Evolutionary conservation across 1,140 invertebrate genomes (phyloP).

Genomic region (Sitophilus oryzae): DNA sequence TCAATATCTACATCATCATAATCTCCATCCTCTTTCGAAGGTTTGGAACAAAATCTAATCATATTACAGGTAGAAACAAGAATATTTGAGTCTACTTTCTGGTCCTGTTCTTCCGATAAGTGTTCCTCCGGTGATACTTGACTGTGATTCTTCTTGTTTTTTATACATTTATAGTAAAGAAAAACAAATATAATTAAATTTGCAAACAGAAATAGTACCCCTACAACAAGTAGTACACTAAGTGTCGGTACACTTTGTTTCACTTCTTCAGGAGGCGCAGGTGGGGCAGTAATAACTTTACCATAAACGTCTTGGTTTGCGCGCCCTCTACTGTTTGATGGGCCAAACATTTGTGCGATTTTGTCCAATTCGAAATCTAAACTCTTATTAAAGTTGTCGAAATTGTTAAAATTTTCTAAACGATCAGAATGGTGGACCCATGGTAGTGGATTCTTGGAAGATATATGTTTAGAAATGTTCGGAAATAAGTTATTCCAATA

Average conservation of each 20-base stretch:
- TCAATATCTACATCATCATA: conserved; percentile 49
- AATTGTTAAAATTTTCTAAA: neutral
- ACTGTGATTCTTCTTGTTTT: conserved; percentile 41
- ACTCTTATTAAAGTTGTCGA: conserved; percentile 24
- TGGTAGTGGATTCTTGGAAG: conserved; percentile 12
- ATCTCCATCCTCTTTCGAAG: conserved; percentile 50
- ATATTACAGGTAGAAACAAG: conserved; percentile 47
- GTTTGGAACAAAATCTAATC: conserved; percentile 51
- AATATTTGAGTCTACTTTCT: conserved; percentile 15
- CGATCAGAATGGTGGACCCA: neutral
- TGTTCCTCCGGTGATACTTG: conserved; percentile 48
- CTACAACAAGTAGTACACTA: conserved; percentile 21
- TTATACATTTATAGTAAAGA: conserved; percentile 65
- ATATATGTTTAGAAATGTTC: conserved; percentile 45
- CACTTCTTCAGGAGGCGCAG: conserved; percentile 21
- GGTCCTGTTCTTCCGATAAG: conserved; percentile 27
- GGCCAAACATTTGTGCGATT: neutral
- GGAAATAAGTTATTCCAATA: conserved; percentile 71
- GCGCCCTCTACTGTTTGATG: neutral
- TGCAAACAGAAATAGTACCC: conserved; percentile 64
- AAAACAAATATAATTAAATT: conserved; percentile 72
- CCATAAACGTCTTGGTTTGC: no score
- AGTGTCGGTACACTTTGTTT: conserved; percentile 39
- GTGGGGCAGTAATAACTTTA: neutral
- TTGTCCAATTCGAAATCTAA: neutral